Percentiles rank a stretch among this genome's conserved stretches.
Conservation (phyloP, 2,888 invertebrate species). For the Drosophila yooni region DNA sequence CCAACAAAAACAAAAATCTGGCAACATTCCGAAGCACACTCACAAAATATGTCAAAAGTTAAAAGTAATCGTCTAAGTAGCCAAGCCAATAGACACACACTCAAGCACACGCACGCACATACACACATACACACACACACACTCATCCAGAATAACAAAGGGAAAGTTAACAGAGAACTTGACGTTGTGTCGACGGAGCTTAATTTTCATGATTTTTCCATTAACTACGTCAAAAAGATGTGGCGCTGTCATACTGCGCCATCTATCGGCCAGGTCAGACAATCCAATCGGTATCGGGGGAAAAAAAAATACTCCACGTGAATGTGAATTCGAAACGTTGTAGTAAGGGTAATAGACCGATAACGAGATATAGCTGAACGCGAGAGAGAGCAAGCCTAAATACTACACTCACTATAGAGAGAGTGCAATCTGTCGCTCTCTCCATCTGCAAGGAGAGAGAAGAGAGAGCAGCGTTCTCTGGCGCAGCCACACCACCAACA, state of each 20-base stretch:
- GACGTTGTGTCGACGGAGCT: conserved; percentile 35
- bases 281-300: conserved; percentile 28
- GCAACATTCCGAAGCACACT: conserved; percentile 60
- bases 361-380: conserved; percentile 44
- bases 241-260: conserved; percentile 38
- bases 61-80: conserved; percentile 67
- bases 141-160: conserved; percentile 37
- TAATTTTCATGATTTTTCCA: conserved; percentile 67
- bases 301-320: conserved; percentile 51
- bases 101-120: conserved; percentile 3
- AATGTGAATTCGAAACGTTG: conserved; percentile 50
- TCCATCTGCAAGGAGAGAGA: conserved; percentile 26
- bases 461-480: conserved; percentile 21
- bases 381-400: conserved; percentile 23
- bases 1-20: conserved; percentile 57
- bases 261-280: conserved; percentile 39
- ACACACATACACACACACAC: conserved; percentile 2
- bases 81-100: conserved; percentile 27
- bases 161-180: conserved; percentile 59
- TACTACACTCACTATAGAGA: not conserved
- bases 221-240: conserved; percentile 41
- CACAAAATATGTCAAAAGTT: conserved; percentile 66
- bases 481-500: conserved; percentile 45
- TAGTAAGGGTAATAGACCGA: conserved; percentile 59
- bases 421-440: conserved; percentile 10